Evolutionary conservation across 2,797 vertebrate species (phyloP).

Genomic region (Melanotaenia parkinsoni): DNA sequence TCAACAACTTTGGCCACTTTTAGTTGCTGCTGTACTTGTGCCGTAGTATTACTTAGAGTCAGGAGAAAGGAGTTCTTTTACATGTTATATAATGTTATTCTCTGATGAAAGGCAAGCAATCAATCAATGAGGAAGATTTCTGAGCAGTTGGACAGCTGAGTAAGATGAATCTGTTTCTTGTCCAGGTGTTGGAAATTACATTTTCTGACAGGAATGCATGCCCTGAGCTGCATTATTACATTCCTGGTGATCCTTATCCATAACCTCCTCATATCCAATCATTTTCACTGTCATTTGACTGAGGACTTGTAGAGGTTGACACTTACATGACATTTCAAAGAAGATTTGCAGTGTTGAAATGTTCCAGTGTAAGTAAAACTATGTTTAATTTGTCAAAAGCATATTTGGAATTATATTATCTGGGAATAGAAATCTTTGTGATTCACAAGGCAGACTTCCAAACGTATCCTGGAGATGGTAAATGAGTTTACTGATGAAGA

Average conservation of each 20-base stretch:
- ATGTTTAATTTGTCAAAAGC: conserved; percentile 1
- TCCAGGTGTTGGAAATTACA: conserved; percentile 52
- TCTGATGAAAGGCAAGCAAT: conserved; percentile 30
- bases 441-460: neutral
- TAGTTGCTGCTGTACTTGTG: too few relatives aligned
- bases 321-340: conserved; percentile 5
- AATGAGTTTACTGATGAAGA: neutral
- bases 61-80: neutral
- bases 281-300: conserved; percentile 58
- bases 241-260: conserved; percentile 19
- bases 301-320: conserved; percentile 17
- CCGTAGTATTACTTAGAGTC: too few relatives aligned
- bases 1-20: too few relatives aligned
- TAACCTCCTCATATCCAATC: conserved; percentile 55
- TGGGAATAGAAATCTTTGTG: neutral
- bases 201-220: conserved; percentile 32
- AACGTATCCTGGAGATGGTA: conserved; percentile 7
- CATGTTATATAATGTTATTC: neutral
- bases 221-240: conserved; percentile 23
- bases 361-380: neutral
- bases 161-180: conserved; percentile 47
- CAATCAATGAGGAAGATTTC: conserved; percentile 39
- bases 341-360: neutral
- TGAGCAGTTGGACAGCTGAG: conserved; percentile 46
- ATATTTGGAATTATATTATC: neutral